Percentiles rank a stretch among this genome's conserved stretches.
Conservation (phyloP, 1,140 invertebrate genomes). For the Drosophila neocordata region DNA sequence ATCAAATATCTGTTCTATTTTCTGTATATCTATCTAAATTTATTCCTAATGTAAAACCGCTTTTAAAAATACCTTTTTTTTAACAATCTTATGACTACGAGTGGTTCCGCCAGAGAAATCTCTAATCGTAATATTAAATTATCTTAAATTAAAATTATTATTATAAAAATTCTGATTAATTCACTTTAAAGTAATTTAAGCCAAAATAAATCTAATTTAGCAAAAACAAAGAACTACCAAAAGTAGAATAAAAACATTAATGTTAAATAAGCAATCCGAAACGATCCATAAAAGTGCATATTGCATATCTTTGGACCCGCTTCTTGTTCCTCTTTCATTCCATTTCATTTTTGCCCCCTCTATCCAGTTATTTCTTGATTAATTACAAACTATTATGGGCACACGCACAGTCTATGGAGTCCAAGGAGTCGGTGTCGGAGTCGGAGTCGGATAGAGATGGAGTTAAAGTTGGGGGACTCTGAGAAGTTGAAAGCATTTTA, state of each 20-base stretch:
- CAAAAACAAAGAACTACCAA: background rate
- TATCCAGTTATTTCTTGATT: constrained; percentile 37
- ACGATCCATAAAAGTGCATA: constrained; percentile 14
- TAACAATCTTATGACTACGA: too few species aligned
- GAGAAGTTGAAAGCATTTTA: constrained; percentile 64
- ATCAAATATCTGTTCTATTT: too few species aligned
- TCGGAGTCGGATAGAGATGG: background rate
- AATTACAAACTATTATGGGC: constrained; percentile 58
- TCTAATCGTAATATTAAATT: too few species aligned
- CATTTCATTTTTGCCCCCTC: background rate
- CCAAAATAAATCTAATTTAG: background rate
- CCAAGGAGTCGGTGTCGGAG: background rate
- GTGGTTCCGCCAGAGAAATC: too few species aligned
- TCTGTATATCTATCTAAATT: too few species aligned
- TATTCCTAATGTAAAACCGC: too few species aligned
- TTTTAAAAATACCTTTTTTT: too few species aligned
- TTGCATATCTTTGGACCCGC: background rate
- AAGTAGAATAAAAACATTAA: background rate
- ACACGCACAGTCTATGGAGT: constrained; percentile 37
- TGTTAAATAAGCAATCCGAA: background rate
- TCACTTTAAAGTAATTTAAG: background rate
- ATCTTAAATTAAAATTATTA: too few species aligned
- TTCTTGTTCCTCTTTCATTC: background rate
- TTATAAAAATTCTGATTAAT: too few species aligned
- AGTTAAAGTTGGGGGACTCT: constrained; percentile 20